Evolutionary conservation across 1,140 invertebrate genomes (phyloP).

Genomic region (Drosophila pruinosa): DNA sequence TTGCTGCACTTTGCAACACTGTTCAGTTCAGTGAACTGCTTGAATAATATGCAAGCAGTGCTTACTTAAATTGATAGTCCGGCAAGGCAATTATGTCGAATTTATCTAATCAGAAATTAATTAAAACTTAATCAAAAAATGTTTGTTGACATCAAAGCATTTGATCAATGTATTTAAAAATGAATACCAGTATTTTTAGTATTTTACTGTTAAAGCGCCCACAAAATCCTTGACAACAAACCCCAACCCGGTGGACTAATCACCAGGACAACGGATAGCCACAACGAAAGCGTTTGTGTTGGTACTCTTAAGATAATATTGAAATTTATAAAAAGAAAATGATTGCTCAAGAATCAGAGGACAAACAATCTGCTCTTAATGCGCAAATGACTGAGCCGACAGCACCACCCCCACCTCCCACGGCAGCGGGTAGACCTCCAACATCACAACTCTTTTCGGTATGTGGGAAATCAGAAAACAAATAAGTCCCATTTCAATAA

Average conservation of each 20-base stretch:
- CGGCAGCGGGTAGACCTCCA: conserved; percentile 70
- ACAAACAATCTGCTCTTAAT: not conserved
- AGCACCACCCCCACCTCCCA: conserved; percentile 64
- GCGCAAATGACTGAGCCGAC: not conserved
- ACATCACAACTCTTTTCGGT: conserved; percentile 78
- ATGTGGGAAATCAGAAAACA: not conserved
- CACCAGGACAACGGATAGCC: conserved; percentile 20
- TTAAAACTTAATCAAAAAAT: too few species aligned
- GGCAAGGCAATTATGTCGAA: not conserved
- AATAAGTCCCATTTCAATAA: not conserved
- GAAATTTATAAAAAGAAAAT: not conserved
- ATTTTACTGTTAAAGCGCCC: not conserved
- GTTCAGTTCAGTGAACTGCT: not conserved
- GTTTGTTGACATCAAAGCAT: too few species aligned
- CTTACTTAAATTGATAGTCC: not conserved
- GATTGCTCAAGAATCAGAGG: conserved; percentile 27
- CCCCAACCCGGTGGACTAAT: not conserved
- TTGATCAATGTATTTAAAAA: too few species aligned
- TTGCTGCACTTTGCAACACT: not conserved
- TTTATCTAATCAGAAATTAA: too few species aligned
- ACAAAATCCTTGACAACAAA: not conserved
- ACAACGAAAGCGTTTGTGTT: conserved; percentile 4
- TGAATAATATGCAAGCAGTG: not conserved
- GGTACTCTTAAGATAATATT: not conserved
- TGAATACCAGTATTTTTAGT: not conserved